These are phyloP conservation scores for Metaphire vulgaris DNA, from an alignment of 1,140 invertebrate species.

Conservation along the genomic window DNA sequence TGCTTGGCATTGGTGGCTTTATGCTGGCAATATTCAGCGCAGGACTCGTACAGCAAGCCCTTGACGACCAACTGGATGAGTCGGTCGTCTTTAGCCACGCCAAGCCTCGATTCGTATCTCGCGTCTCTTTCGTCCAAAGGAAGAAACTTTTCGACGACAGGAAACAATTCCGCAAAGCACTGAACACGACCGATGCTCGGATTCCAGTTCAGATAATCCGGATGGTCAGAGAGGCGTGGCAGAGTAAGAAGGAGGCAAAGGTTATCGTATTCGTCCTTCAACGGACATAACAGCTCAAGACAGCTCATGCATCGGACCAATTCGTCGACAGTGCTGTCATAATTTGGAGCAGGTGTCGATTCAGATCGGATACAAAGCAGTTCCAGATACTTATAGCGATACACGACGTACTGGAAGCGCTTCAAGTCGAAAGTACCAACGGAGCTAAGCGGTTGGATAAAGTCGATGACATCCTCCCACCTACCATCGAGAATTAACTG, in stretches of 20 bases:
- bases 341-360: slow-evolving; percentile 62
- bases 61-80: slow-evolving; percentile 78
- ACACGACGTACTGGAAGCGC: slow-evolving; percentile 75
- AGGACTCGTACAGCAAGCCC: slow-evolving; percentile 89
- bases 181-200: slow-evolving; percentile 64
- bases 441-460: slow-evolving; percentile 80
- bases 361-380: slow-evolving; percentile 89
- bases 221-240: slow-evolving; percentile 65
- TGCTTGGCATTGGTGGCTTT: slow-evolving; percentile 63
- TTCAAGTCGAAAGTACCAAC: slow-evolving; percentile 59
- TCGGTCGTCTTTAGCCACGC: slow-evolving; percentile 53
- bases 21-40: slow-evolving; percentile 89
- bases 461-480: slow-evolving; percentile 95
- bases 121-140: slow-evolving; percentile 64
- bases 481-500: slow-evolving; percentile 89
- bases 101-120: slow-evolving; percentile 30
- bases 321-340: slow-evolving; percentile 81
- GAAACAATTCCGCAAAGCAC: slow-evolving; percentile 69
- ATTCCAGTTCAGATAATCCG: slow-evolving; percentile 51
- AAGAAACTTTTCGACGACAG: slow-evolving; percentile 80
- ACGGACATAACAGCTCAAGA: slow-evolving; percentile 77
- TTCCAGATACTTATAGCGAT: slow-evolving; percentile 89
- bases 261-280: slow-evolving; percentile 89
- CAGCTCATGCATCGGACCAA: slow-evolving; percentile 80
- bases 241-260: slow-evolving; percentile 85